These are phyloP conservation scores for Resseliella maxima DNA, from an alignment of 2,888 invertebrate species.

Conservation along the genomic window DNA sequence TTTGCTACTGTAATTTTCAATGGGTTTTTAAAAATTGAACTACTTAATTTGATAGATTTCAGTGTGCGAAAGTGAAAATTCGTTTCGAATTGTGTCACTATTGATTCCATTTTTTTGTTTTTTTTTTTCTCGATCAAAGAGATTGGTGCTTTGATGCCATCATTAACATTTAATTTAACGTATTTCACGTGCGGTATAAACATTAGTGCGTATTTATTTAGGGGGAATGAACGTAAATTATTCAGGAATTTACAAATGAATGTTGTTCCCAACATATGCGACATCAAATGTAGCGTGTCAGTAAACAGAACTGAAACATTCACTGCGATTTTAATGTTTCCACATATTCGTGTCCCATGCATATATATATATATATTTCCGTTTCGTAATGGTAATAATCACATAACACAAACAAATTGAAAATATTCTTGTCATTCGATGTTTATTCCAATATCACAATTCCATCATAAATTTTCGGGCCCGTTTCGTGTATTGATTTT, in stretches of 20 bases:
- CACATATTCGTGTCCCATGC: background rate
- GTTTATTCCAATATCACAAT: background rate
- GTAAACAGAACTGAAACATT: no score
- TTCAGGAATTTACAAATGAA: background rate
- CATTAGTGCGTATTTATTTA: conserved; percentile 22
- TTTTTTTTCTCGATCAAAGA: background rate
- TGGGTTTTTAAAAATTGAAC: conserved; percentile 28
- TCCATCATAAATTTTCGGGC: background rate
- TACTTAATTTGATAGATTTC: conserved; percentile 41
- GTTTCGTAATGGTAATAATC: background rate
- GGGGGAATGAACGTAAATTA: background rate
- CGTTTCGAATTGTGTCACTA: background rate
- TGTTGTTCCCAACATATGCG: background rate
- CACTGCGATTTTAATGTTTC: no score
- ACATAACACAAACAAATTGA: background rate
- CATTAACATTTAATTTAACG: conserved; percentile 34
- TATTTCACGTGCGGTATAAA: background rate
- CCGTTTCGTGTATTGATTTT: background rate
- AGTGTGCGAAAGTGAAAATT: background rate
- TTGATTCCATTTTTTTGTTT: no score
- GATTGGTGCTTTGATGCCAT: background rate
- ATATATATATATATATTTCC: background rate
- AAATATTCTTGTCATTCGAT: background rate
- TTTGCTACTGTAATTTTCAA: conserved; percentile 24
- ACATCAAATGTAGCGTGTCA: no score